Evolutionary conservation across 2,888 invertebrate species (phyloP).

Genomic region (Merodon equestris): DNA sequence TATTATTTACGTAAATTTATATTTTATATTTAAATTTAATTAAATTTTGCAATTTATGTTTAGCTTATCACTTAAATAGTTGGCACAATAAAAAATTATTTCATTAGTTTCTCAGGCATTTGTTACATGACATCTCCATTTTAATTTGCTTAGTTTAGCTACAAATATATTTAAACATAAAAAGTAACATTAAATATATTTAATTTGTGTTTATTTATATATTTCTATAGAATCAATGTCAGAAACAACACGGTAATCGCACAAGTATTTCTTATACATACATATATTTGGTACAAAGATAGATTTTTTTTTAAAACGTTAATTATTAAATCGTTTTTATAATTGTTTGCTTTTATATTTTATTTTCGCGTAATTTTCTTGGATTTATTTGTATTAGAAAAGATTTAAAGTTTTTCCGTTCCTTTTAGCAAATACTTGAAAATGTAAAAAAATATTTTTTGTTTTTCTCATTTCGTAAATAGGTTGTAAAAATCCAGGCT

Average conservation of each 20-base stretch:
- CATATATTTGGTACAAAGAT: no score
- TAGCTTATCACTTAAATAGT: conserved; percentile 49
- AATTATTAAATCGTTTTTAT: no score
- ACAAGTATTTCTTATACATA: no score
- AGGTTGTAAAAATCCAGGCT: conserved; percentile 21
- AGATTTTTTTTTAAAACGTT: no score
- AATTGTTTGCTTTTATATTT: no score
- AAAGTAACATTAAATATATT: conserved; percentile 1
- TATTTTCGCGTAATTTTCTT: neutral
- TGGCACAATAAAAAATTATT: conserved; percentile 60
- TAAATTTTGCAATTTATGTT: conserved; percentile 9
- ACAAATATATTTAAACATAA: conserved; percentile 9
- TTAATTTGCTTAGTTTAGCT: conserved; percentile 9
- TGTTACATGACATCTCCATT: neutral
- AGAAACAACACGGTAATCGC: no score
- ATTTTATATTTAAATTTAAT: conserved; percentile 5
- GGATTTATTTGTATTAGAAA: neutral
- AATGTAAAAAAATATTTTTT: conserved; percentile 64
- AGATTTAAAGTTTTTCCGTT: no score
- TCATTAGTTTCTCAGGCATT: conserved; percentile 23
- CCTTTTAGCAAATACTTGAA: conserved; percentile 44
- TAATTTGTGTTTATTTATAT: conserved; percentile 12
- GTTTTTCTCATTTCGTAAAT: conserved; percentile 1
- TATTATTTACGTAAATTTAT: neutral
- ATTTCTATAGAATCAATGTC: neutral